Base-by-base conservation (phyloP, 2,888 invertebrate species). In the Mactromeris polynyma region DNA sequence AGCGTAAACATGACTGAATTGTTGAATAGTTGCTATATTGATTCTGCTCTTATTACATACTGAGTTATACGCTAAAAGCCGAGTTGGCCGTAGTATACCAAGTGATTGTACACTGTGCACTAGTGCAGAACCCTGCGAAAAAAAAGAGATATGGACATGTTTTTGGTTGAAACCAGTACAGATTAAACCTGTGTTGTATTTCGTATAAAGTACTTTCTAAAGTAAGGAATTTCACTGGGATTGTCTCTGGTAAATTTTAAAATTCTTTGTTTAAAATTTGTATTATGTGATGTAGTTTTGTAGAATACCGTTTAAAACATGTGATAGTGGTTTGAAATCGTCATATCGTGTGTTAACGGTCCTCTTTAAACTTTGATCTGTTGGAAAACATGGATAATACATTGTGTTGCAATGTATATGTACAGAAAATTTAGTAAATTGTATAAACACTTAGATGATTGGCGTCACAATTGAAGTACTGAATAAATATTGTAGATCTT, bases 1-100 rank as follows among this genome's bases (percentile, higher is more conserved):
- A 83, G 33, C 33, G 46, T 83, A 38, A 73, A 83, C 83, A 83
- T 83, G 69, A 73, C 64, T 83, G 73, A 69, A 83, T 42, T n/a
- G 46, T 42, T 42, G 83, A 73, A 83, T 83, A 42, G 33, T 69
- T 69, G 46, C 33, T 19, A 38, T 73, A 83, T 83, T 64, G 83
- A 83, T 83, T 83, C 69, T 73, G 33, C 73, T 69, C 19, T 4
- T 46, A 83, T 73, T 83, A 83, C 83, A 73, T 83, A 73, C 73
- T 9, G 73, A 73, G 33, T 36, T 4, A 21, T 73, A 73, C 33
- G 36, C 17, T 73, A 73, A 33, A 58, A 73, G 36, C 26, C 19
- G 14, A 21, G 33, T 36, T 2, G 33, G n/a, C 36, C 36, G 36
- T 73, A 33, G 73, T 73, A 73, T 73, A 73, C 17, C 9, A 7